Percentiles rank a stretch among this genome's conserved stretches.
Evolutionary conservation across 2,888 invertebrate species (phyloP).

Genomic region (Scaptomyza parva): DNA sequence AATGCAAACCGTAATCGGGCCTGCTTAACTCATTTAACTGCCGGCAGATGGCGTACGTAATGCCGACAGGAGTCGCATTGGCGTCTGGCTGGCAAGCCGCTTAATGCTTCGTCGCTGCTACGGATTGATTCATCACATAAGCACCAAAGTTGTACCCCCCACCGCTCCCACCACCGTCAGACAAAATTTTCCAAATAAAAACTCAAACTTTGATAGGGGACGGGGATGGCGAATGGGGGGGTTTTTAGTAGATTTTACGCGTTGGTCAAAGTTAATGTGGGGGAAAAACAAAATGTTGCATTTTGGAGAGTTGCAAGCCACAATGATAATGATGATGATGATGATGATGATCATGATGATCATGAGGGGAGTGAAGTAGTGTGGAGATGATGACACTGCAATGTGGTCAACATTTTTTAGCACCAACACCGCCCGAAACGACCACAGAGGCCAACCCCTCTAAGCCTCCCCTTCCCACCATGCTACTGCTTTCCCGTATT

Average conservation of each 20-base stretch:
- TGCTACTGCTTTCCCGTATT: not conserved
- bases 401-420: slow-evolving; percentile 25
- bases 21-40: slow-evolving; percentile 48
- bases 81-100: slow-evolving; percentile 24
- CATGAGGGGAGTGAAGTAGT: too few relatives aligned
- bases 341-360: slow-evolving; percentile 7
- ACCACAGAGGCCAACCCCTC: slow-evolving; percentile 9
- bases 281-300: slow-evolving; percentile 55
- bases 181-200: slow-evolving; percentile 32
- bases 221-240: too few relatives aligned
- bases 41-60: slow-evolving; percentile 46
- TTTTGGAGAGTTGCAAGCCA: slow-evolving; percentile 35
- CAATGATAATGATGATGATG: slow-evolving; percentile 9
- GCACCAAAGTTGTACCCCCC: not conserved
- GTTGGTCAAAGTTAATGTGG: slow-evolving; percentile 41
- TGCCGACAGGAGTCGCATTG: slow-evolving; percentile 32
- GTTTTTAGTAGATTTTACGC: slow-evolving; percentile 22
- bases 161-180: not conserved
- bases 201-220: not conserved
- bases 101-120: slow-evolving; percentile 20
- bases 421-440: slow-evolving; percentile 21
- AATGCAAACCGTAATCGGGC: slow-evolving; percentile 24
- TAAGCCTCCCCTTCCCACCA: not conserved
- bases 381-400: slow-evolving; percentile 26
- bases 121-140: slow-evolving; percentile 45